A percentile compares a stretch with the other conserved stretches of the same genome.
Evolutionary conservation across 1,140 invertebrate species (phyloP).

Genomic region (Pseudachorutes palmiensis): DNA sequence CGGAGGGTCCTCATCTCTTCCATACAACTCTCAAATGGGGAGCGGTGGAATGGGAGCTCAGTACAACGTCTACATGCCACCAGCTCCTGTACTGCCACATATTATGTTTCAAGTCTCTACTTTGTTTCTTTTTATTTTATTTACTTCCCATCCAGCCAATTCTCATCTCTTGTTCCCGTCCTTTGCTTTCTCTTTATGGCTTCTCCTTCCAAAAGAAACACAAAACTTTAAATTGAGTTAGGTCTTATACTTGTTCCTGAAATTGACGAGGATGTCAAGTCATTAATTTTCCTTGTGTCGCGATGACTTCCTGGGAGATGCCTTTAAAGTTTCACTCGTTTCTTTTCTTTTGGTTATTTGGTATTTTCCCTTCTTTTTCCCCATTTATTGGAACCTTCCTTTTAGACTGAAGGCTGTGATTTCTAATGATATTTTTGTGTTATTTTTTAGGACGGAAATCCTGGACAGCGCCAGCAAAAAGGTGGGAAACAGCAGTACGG

Average conservation of each 20-base stretch:
- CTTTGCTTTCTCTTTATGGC: neutral
- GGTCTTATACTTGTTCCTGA: no score
- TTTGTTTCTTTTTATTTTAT: constrained; percentile 4
- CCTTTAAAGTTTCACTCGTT: neutral
- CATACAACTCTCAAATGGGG: constrained; percentile 30
- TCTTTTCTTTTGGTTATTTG: neutral
- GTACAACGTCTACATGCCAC: constrained; percentile 34
- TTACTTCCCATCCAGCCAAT: neutral
- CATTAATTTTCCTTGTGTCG: no score
- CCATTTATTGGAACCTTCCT: neutral
- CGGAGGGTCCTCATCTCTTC: constrained; percentile 16
- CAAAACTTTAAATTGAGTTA: no score
- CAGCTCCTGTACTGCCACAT: constrained; percentile 33
- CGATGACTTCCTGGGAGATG: no score
- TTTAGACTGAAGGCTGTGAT: neutral
- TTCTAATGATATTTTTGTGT: constrained; percentile 13
- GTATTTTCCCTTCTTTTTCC: neutral
- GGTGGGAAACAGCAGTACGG: constrained; percentile 27
- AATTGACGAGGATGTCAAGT: no score
- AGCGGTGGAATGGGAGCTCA: constrained; percentile 28
- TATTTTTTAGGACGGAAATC: constrained; percentile 31
- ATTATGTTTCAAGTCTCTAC: constrained; percentile 35
- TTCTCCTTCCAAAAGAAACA: no score
- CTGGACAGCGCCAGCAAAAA: constrained; percentile 30
- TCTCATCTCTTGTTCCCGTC: neutral